Evolutionary conservation across 2,797 vertebrate genomes (phyloP), one percentile per base, ranked within the genome.

Genomic region (Discoglossus pictus): DNA sequence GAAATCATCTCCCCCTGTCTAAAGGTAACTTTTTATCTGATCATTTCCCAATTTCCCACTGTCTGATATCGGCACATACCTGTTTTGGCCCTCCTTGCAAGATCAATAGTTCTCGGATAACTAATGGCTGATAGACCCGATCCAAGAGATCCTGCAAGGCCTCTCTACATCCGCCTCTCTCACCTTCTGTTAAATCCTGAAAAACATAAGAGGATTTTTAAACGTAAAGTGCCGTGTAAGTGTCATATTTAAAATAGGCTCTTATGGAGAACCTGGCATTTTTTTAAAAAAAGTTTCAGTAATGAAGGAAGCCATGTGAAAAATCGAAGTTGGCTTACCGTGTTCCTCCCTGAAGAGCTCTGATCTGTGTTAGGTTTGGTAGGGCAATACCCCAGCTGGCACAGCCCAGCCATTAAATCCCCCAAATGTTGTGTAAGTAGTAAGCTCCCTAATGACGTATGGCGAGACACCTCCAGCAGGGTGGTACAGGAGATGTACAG

Each of bases 121-220:
- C 89, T 9, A 94, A 85, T 0, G 96, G 96, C 62, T 96, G 95
- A 80, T 96, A 97, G 1, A 93, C 91, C 36, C 88, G 90, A 76
- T 90, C 89, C 60, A 98, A 70, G 51, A 95, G 72, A 13, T 73
- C 73, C 75, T 51, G 86, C 25, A 99, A 86, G 9, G 84, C 72
- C n/a, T 86, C 75, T 60, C 65, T 88, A 67, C 91, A 93, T 1
- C 6, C 52, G 0, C 31, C 68, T 43, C 88, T 74, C 73, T 97
- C 91, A 0, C 87, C 91, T 73, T 83, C 79, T 0, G 80, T 88
- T 75, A 96, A 71, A 0, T 83, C 83, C 92, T 94, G 72, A 39
- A 73, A 61, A n/a, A 25, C 21, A 2, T 0, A 21, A 34, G 8
- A 16, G 2, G n/a, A n/a, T n/a, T n/a, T n/a, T n/a, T n/a, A n/a